These are phyloP conservation scores for Dermochelys coriacea DNA, from an alignment of 2,797 vertebrate species.

Conservation along the genomic window DNA sequence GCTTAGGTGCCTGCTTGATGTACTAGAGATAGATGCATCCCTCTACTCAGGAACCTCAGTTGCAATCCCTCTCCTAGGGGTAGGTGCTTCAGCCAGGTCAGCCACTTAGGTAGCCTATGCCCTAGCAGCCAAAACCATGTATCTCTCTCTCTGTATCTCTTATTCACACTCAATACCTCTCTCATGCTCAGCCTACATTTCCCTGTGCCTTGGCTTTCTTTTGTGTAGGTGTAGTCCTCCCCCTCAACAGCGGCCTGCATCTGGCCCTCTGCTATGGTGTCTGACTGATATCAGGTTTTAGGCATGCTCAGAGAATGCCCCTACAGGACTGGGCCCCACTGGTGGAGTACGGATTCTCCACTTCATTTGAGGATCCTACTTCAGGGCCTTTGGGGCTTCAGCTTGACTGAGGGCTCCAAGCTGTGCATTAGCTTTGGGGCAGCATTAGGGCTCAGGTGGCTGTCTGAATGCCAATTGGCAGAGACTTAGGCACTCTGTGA, in stretches of 20 bases:
- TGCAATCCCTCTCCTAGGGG: background rate
- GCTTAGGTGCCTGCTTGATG: background rate
- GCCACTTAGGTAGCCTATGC: background rate
- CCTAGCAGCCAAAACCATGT: background rate
- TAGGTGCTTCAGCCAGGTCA: background rate
- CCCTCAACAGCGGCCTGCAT: background rate
- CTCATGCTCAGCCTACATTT: background rate
- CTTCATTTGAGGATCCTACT: background rate
- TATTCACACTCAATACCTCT: background rate
- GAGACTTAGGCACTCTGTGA: background rate
- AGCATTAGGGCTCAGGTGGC: background rate
- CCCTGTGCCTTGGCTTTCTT: background rate
- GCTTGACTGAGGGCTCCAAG: background rate
- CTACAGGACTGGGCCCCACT: background rate
- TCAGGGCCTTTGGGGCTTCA: background rate
- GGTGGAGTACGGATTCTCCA: background rate
- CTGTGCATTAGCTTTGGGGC: background rate
- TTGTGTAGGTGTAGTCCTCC: background rate
- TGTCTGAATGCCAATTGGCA: background rate
- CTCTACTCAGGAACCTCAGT: background rate
- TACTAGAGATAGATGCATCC: background rate
- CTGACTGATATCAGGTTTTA: background rate
- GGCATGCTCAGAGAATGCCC: background rate
- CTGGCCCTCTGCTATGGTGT: background rate
- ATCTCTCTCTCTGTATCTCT: background rate